phyloP scores from a whole-genome alignment of 2,888 invertebrate genomes.

The Dendrolimus houi region DNA sequence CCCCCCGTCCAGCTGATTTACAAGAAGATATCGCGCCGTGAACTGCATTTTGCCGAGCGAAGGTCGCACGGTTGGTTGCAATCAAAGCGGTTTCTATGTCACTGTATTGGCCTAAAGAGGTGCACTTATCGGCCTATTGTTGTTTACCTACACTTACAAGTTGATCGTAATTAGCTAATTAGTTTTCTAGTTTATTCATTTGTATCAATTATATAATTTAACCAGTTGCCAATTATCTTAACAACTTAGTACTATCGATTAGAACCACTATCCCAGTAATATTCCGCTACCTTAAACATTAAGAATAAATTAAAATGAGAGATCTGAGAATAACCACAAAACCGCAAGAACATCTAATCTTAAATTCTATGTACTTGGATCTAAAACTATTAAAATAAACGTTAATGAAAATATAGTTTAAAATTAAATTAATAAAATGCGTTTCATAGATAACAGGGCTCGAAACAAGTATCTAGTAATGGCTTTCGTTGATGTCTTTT shows the following conservation, averaged over 20 bases:
- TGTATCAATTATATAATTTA: constrained; percentile 6
- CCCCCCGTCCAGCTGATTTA: constrained; percentile 56
- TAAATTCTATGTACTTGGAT: no score
- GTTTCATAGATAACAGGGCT: no score
- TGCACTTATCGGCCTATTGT: constrained; percentile 25
- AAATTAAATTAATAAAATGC: no score
- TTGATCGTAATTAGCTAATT: constrained; percentile 14
- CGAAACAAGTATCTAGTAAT: background rate
- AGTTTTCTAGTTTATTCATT: constrained; percentile 11
- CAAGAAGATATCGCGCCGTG: constrained; percentile 50
- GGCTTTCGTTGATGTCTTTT: constrained; percentile 68
- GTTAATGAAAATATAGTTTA: no score
- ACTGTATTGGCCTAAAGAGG: constrained; percentile 26
- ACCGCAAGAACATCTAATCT: no score
- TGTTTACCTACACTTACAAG: constrained; percentile 22
- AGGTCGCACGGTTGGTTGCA: constrained; percentile 47
- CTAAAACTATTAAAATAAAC: no score
- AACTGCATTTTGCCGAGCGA: constrained; percentile 53
- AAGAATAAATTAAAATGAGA: no score
- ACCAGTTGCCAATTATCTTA: background rate
- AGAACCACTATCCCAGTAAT: background rate
- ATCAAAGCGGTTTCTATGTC: constrained; percentile 45
- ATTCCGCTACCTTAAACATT: no score
- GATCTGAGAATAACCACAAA: no score
- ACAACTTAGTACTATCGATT: background rate